A percentile compares a stretch with the other conserved stretches of the same genome.
These are phyloP conservation scores for Brachyrhaphis roseni DNA, from an alignment of 2,797 vertebrate species.

Conservation along the genomic window DNA sequence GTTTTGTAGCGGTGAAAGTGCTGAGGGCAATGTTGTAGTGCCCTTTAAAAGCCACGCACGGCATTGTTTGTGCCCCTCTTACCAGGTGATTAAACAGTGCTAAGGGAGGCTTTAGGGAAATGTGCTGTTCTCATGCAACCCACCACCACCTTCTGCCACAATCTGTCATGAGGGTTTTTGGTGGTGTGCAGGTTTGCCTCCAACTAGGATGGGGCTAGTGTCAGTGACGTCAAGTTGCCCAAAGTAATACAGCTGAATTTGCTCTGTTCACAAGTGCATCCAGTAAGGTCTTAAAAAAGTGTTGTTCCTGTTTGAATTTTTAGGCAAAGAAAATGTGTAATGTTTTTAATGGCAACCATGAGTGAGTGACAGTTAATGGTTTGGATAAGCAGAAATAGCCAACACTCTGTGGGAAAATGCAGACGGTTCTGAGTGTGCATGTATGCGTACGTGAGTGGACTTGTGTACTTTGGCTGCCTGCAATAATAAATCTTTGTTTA, in stretches of 20 bases:
- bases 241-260: slow-evolving; percentile 55
- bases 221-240: slow-evolving; percentile 67
- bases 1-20: slow-evolving; percentile 81
- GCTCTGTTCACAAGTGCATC: slow-evolving; percentile 60
- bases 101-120: slow-evolving; percentile 78
- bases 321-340: slow-evolving; percentile 36
- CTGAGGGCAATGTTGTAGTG: slow-evolving; percentile 76
- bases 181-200: slow-evolving; percentile 49
- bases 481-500: slow-evolving; percentile 55
- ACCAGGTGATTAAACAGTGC: slow-evolving; percentile 76
- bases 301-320: slow-evolving; percentile 45
- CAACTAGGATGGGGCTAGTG: slow-evolving; percentile 60
- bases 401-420: slow-evolving; percentile 64
- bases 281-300: slow-evolving; percentile 34
- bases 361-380: slow-evolving; percentile 65
- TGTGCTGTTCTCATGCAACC: slow-evolving; percentile 85
- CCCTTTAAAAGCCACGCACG: slow-evolving; percentile 79
- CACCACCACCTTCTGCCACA: slow-evolving; percentile 55
- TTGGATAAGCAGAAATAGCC: slow-evolving; percentile 60
- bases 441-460: slow-evolving; percentile 49
- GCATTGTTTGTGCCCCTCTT: slow-evolving; percentile 76
- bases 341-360: slow-evolving; percentile 65
- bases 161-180: slow-evolving; percentile 45
- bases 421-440: slow-evolving; percentile 30
- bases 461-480: slow-evolving; percentile 76